Conservation (phyloP, 2,888 invertebrate species). For the Tholera decimalis region DNA sequence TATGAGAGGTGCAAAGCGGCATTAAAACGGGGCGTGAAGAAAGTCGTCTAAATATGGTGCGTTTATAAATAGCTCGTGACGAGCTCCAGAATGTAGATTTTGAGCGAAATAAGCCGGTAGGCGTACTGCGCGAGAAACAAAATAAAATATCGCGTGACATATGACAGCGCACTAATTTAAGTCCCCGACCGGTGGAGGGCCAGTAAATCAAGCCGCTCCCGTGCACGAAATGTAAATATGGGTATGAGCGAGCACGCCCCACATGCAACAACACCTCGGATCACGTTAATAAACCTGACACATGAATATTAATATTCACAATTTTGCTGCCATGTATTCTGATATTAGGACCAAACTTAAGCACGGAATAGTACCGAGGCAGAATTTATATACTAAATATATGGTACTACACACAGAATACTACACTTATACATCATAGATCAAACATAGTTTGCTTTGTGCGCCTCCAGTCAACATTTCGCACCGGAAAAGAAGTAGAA, state of each 20-base stretch:
- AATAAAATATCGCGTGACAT: constrained; percentile 88
- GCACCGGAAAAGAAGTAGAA: background rate
- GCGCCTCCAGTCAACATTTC: background rate
- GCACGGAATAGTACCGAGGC: constrained; percentile 7
- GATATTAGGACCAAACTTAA: constrained; percentile 16
- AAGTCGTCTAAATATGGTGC: constrained; percentile 82
- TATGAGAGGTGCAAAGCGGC: constrained; percentile 61
- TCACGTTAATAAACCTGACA: constrained; percentile 79
- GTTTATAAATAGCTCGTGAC: constrained; percentile 87
- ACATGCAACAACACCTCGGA: constrained; percentile 80
- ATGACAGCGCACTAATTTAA: constrained; percentile 88
- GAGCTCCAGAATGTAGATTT: constrained; percentile 81
- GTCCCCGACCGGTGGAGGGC: constrained; percentile 80
- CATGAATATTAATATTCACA: constrained; percentile 84
- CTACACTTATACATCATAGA: background rate
- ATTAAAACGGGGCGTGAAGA: constrained; percentile 69
- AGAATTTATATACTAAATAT: constrained; percentile 9
- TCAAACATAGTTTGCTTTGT: too few species aligned
- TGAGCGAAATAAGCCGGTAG: constrained; percentile 79
- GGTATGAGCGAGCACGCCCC: constrained; percentile 82
- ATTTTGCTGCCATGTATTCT: constrained; percentile 67
- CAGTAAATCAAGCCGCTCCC: constrained; percentile 88
- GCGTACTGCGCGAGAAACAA: constrained; percentile 76
- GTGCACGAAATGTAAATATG: constrained; percentile 84
- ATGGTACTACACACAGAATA: too few species aligned